Evolutionary conservation across 2,113 vertebrate genomes (phyloP).

Genomic region (Eretmochelys imbricata): DNA sequence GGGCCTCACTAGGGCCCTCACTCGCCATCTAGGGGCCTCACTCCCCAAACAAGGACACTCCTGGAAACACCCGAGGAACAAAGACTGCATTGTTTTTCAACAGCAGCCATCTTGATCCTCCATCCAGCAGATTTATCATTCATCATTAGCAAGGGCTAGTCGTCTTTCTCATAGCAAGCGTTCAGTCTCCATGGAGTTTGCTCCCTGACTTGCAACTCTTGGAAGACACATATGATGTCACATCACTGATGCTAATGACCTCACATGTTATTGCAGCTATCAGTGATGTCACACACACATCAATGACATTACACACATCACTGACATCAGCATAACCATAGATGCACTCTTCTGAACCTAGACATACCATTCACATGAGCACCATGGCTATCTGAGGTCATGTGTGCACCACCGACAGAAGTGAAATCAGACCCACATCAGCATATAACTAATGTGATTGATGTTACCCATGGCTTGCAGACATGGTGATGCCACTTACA

Average conservation of each 20-base stretch:
- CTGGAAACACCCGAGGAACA: too few relatives aligned
- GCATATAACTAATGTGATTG: neutral
- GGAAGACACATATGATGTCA: neutral
- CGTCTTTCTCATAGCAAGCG: neutral
- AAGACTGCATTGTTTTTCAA: neutral
- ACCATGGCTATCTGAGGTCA: neutral
- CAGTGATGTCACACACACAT: neutral
- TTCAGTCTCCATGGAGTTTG: neutral
- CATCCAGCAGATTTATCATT: neutral
- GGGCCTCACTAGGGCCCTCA: too few relatives aligned
- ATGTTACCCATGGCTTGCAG: neutral
- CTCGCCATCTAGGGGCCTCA: too few relatives aligned
- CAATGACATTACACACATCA: neutral
- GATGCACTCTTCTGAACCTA: neutral
- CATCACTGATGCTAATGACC: neutral
- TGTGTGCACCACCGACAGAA: neutral
- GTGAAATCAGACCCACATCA: neutral
- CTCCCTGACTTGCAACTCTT: neutral
- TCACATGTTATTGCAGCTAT: fast-evolving
- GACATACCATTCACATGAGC: neutral
- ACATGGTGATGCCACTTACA: neutral
- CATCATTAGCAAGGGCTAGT: neutral
- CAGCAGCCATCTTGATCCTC: neutral
- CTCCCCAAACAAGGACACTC: too few relatives aligned
- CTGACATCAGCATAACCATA: neutral